These are phyloP conservation scores for Meloe dianella DNA, from an alignment of 2,888 invertebrate species.

Conservation along the genomic window DNA sequence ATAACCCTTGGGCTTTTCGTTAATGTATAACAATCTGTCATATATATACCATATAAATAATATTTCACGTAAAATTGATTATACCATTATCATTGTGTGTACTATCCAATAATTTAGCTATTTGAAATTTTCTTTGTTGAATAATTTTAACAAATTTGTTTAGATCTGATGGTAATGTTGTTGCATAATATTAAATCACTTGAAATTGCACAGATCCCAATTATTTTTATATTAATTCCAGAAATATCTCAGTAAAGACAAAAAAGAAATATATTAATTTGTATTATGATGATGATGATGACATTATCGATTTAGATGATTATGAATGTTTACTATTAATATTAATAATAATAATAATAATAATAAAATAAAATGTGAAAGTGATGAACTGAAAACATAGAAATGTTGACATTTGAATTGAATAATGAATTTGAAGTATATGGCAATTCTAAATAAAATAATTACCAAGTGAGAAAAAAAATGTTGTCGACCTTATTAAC, in stretches of 20 bases:
- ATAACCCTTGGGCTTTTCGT: background rate
- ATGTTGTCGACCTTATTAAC: background rate
- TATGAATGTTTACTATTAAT: background rate
- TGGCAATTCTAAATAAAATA: background rate
- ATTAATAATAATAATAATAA: too few relatives aligned
- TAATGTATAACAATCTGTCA: background rate
- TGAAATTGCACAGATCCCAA: background rate
- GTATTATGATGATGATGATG: background rate
- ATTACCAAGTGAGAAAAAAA: background rate
- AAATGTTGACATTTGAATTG: slow-evolving; percentile 3
- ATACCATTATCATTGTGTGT: background rate
- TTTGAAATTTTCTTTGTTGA: background rate
- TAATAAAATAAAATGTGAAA: slow-evolving; percentile 9
- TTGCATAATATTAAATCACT: background rate
- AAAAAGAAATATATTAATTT: too few relatives aligned
- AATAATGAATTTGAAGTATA: background rate
- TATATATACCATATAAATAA: slow-evolving; percentile 4
- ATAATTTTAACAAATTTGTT: background rate
- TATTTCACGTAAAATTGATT: background rate
- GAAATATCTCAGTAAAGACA: background rate
- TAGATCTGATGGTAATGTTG: background rate
- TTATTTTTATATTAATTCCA: background rate
- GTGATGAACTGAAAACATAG: background rate
- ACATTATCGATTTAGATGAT: background rate
- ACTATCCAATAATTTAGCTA: background rate